Percentiles rank a stretch among this genome's conserved stretches.
These are phyloP conservation scores for Phania funesta DNA, from an alignment of 2,888 invertebrate genomes.

Conservation along the genomic window DNA sequence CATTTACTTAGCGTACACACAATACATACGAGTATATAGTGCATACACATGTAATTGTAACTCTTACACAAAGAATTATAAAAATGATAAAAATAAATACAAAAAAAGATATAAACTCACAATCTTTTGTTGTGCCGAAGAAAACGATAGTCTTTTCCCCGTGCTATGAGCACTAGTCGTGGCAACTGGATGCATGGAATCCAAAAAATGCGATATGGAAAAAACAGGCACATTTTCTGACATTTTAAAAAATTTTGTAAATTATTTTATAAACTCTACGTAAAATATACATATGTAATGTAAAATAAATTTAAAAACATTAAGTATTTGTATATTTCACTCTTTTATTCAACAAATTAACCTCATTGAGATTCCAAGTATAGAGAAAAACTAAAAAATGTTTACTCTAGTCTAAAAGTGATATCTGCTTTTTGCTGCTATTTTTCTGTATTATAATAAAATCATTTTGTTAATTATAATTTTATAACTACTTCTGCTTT, in stretches of 20 bases:
- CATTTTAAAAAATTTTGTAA: slow-evolving; percentile 68
- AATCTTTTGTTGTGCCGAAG: slow-evolving; percentile 21
- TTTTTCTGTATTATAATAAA: slow-evolving; percentile 41
- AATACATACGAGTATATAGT: not conserved
- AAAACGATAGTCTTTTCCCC: slow-evolving; percentile 1
- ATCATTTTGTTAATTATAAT: slow-evolving; percentile 53
- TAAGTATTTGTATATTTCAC: not conserved
- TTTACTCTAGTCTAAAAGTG: slow-evolving; percentile 21
- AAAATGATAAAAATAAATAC: not conserved
- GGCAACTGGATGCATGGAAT: slow-evolving; percentile 68
- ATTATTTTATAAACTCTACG: slow-evolving; percentile 1
- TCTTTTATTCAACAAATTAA: slow-evolving; percentile 9
- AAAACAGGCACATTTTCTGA: slow-evolving; percentile 72
- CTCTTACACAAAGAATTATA: slow-evolving; percentile 15
- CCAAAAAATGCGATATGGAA: slow-evolving; percentile 75
- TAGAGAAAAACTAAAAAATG: slow-evolving; percentile 60
- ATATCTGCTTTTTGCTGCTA: slow-evolving; percentile 49
- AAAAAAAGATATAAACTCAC: slow-evolving; percentile 36
- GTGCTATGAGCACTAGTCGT: slow-evolving; percentile 51
- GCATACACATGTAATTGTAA: not conserved
- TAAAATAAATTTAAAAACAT: not conserved
- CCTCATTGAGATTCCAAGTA: slow-evolving; percentile 58
- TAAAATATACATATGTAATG: not conserved
- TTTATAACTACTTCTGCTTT: slow-evolving; percentile 30
- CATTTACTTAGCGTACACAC: not conserved